Conservation (phyloP, 2,888 invertebrate genomes). For the Tetranychus truncatus region DNA sequence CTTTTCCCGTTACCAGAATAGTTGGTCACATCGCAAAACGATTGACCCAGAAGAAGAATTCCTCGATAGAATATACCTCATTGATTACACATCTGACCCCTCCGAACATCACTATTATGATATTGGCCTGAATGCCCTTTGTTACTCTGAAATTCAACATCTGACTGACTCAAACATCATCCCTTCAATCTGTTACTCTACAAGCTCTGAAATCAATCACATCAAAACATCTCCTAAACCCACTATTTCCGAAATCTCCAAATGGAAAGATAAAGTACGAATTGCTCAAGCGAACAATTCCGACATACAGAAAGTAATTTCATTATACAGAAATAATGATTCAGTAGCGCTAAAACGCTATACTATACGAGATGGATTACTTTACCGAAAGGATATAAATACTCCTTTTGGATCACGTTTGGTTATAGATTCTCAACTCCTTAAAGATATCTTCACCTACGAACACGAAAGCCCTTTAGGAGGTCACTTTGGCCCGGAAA, state of each 20-base stretch:
- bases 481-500: neutral
- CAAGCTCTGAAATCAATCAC: neutral
- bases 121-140: neutral
- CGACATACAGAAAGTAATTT: neutral
- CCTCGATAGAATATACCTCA: neutral
- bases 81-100: neutral
- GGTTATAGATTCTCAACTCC: neutral
- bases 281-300: neutral
- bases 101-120: neutral
- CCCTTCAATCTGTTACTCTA: neutral
- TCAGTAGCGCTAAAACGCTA: neutral
- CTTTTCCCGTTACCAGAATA: neutral
- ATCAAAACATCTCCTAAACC: neutral
- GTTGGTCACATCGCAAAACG: neutral
- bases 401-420: neutral
- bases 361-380: neutral
- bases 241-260: neutral
- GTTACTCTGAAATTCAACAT: neutral
- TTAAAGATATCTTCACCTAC: neutral
- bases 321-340: neutral
- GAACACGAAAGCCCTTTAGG: neutral
- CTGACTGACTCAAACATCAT: neutral
- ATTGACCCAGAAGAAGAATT: neutral
- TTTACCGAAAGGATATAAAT: neutral
- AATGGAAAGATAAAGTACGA: neutral